Evolutionary conservation across 30 jellyfish, hydroid and myxozoan genomes (phyloP).

Genomic region (Aurelia coerulea): DNA sequence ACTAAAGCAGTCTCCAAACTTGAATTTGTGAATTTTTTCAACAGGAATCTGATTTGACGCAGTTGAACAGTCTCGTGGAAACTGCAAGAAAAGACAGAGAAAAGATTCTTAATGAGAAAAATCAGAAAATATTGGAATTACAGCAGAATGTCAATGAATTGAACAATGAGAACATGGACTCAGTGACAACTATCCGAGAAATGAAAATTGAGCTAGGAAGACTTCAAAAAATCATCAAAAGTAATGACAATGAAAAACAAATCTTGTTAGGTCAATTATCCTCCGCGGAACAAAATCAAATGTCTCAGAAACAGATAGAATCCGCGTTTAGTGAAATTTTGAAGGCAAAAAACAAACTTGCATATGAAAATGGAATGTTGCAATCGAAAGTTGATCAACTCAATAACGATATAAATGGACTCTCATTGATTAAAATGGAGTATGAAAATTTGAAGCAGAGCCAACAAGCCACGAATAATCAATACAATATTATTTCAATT

Average conservation of each 20-base stretch:
- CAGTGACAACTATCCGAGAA: conserved; percentile 3
- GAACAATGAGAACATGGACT: conserved; percentile 24
- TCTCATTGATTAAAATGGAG: conserved; percentile 10
- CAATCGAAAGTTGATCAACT: conserved; percentile 69
- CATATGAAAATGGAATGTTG: conserved; percentile 80
- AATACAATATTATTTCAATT: neutral
- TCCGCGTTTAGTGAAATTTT: conserved; percentile 57
- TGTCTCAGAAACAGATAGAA: conserved; percentile 78
- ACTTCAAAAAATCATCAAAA: neutral
- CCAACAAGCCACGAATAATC: conserved; percentile 10
- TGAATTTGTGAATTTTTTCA: neutral
- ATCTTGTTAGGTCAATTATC: conserved; percentile 19
- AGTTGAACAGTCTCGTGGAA: conserved; percentile 35
- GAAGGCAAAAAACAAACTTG: conserved; percentile 62
- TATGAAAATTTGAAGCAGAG: conserved; percentile 7
- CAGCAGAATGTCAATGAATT: conserved; percentile 32
- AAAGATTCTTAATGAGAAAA: conserved; percentile 19
- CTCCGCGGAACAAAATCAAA: conserved; percentile 53
- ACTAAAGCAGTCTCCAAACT: too few species aligned
- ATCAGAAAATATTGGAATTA: conserved; percentile 25
- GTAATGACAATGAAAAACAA: conserved; percentile 32
- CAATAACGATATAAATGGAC: conserved; percentile 7
- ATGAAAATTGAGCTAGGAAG: conserved; percentile 36
- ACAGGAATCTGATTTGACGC: conserved; percentile 25
- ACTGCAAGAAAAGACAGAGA: conserved; percentile 57